These are phyloP conservation scores for Aldabrachelys gigantea DNA, from an alignment of 2,113 vertebrate genomes.

Conservation along the genomic window DNA sequence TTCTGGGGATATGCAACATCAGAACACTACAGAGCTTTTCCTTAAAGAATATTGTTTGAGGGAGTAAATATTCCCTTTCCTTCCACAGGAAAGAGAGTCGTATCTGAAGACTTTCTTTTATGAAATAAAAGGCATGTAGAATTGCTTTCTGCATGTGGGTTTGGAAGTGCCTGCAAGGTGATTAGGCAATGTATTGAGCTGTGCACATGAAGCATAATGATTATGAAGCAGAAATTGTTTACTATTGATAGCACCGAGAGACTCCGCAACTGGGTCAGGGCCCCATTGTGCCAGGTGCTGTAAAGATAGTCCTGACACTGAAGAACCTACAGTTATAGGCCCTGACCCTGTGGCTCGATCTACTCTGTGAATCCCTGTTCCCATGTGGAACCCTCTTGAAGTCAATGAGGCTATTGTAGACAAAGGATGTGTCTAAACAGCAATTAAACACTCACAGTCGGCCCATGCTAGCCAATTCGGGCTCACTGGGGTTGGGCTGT, in stretches of 20 bases:
- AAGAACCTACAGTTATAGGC: background rate
- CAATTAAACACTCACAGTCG: too few relatives aligned
- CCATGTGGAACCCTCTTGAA: background rate
- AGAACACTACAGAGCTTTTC: slow-evolving; percentile 32
- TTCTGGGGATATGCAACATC: slow-evolving; percentile 38
- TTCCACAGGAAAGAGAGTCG: slow-evolving; percentile 42
- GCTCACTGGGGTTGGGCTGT: too few relatives aligned
- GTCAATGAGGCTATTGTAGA: background rate
- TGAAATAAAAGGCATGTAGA: slow-evolving; percentile 9
- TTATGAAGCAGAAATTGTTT: background rate
- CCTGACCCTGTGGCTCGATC: background rate
- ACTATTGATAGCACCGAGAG: background rate
- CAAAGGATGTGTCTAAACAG: too few relatives aligned
- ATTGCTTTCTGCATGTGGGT: background rate
- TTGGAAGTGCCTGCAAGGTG: background rate
- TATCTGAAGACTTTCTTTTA: slow-evolving; percentile 1
- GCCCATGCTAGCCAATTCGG: too few relatives aligned
- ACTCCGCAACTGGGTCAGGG: background rate
- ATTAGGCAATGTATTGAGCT: background rate
- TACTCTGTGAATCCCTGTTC: background rate
- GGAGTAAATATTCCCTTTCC: slow-evolving; percentile 34
- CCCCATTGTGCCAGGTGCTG: background rate
- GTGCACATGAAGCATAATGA: background rate
- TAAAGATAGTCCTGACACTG: background rate
- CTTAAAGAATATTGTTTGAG: slow-evolving; percentile 14